Percentiles rank a stretch among this genome's conserved stretches.
phyloP scores from a whole-genome alignment of 37 sponge, comb jelly and placozoan species.

The Hexactinellida sp. region DNA sequence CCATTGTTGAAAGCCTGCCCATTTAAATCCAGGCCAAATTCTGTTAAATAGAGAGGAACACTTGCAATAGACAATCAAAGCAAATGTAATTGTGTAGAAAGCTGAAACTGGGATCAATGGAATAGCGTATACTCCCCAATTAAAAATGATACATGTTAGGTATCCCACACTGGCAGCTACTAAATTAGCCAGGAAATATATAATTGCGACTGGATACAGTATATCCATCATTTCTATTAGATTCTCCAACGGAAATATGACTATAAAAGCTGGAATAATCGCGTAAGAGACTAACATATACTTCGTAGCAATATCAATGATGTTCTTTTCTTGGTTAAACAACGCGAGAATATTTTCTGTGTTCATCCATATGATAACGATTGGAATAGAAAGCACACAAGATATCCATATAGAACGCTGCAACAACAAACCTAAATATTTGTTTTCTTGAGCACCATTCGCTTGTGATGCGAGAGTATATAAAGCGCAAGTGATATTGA shows the following conservation, averaged over 20 bases:
- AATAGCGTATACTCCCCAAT: background rate
- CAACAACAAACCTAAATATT: background rate
- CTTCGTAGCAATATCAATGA: background rate
- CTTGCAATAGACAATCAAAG: background rate
- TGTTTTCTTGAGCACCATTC: background rate
- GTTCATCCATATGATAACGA: background rate
- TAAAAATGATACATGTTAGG: background rate
- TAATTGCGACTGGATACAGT: background rate
- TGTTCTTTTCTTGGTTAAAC: background rate
- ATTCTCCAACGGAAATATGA: background rate
- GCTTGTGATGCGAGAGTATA: background rate
- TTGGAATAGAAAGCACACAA: background rate
- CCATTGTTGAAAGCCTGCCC: background rate
- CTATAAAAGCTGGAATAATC: background rate
- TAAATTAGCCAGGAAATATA: background rate
- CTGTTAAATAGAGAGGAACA: background rate
- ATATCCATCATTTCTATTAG: constrained; percentile 8
- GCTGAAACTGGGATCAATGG: background rate
- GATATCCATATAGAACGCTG: constrained; percentile 5
- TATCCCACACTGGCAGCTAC: background rate
- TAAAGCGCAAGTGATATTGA: background rate
- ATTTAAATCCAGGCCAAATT: background rate
- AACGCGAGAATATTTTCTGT: background rate
- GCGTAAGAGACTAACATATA: background rate
- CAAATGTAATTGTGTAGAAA: background rate